Evolutionary conservation across 2,113 vertebrate species (phyloP).

Genomic region (Apodemus speciosus): DNA sequence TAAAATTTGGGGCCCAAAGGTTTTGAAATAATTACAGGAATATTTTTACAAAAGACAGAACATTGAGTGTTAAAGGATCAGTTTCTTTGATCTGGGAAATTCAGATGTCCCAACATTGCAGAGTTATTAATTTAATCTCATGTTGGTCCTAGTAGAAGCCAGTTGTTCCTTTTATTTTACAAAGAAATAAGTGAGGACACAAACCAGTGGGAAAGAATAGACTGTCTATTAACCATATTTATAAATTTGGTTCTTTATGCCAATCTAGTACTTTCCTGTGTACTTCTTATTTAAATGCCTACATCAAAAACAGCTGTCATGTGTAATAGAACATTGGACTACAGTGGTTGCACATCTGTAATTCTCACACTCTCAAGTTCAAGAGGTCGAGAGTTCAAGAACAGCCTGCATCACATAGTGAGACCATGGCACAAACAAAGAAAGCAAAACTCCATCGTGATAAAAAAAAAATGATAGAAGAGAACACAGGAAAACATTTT

Average conservation of each 20-base stretch:
- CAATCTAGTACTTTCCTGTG: neutral
- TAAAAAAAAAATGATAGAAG: neutral
- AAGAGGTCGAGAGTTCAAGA: neutral
- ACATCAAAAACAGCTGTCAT: neutral
- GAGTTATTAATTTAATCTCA: conserved; percentile 2
- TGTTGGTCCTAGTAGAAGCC: neutral
- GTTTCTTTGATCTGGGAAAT: conserved; percentile 22
- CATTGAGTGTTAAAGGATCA: neutral
- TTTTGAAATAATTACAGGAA: neutral
- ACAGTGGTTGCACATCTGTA: neutral
- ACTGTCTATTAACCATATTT: neutral
- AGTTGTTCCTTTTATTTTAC: neutral
- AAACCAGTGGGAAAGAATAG: neutral
- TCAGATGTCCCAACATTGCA: neutral
- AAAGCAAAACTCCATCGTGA: neutral
- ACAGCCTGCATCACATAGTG: neutral
- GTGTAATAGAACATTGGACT: neutral
- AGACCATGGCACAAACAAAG: neutral
- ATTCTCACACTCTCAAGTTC: neutral
- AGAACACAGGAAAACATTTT: neutral
- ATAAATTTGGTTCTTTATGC: neutral
- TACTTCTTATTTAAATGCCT: neutral
- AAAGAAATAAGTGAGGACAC: neutral
- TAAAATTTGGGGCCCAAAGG: neutral
- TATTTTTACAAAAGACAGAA: conserved; percentile 38